Conservation (phyloP, 2,888 invertebrate species). For the Leptinotarsa peninsularis region DNA sequence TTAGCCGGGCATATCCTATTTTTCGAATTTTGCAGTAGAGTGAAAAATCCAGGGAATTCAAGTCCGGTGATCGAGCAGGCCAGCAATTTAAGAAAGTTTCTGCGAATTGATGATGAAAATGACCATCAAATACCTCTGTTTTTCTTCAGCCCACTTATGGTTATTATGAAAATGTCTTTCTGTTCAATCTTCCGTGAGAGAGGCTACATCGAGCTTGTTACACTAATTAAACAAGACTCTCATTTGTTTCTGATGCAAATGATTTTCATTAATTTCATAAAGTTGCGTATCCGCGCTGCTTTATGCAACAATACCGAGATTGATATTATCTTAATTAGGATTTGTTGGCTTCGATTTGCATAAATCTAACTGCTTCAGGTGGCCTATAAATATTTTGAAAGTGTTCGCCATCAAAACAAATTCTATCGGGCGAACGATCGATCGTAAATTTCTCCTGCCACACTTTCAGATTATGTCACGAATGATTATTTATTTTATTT, state of each 20-base stretch:
- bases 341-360: conserved; percentile 43
- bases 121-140: no score
- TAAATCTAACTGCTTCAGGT: conserved; percentile 39
- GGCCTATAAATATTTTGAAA: conserved; percentile 34
- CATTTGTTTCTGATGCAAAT: conserved; percentile 19
- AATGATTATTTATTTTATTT: conserved; percentile 42
- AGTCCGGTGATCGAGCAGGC: no score
- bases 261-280: conserved; percentile 22
- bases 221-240: conserved; percentile 17
- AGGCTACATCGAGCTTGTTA: conserved; percentile 11
- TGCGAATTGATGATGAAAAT: no score
- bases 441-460: conserved; percentile 32
- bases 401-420: conserved; percentile 14
- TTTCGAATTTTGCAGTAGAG: no score
- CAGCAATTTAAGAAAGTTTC: no score
- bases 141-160: no score
- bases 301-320: conserved; percentile 31
- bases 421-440: conserved; percentile 9
- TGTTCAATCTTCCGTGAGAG: not conserved
- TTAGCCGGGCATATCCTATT: no score
- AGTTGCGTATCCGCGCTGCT: conserved; percentile 13
- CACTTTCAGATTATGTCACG: conserved; percentile 37
- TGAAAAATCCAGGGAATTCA: no score
- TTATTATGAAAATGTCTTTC: not conserved
- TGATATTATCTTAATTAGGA: conserved; percentile 48